Conservation (phyloP, 2,113 vertebrate species). For the Myotis brandtii region DNA sequence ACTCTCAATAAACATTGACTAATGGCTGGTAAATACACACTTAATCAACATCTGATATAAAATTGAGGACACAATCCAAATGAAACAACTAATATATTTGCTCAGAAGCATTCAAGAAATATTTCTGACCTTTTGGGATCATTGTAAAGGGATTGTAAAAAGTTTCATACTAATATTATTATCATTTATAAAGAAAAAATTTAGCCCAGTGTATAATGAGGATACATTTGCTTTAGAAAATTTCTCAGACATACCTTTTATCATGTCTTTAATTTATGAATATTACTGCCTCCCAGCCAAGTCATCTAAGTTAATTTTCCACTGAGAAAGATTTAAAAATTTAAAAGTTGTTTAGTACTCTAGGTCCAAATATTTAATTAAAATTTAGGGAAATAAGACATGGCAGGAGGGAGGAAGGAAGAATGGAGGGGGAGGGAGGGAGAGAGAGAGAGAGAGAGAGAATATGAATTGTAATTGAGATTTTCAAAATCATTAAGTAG, state of each 20-base stretch:
- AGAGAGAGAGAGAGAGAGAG: not conserved
- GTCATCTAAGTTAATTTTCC: slow-evolving; percentile 25
- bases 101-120: not conserved
- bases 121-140: slow-evolving; percentile 10
- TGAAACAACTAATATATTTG: not conserved
- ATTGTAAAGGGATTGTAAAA: not conserved
- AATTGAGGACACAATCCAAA: not conserved
- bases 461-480: not conserved
- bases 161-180: not conserved
- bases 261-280: not conserved
- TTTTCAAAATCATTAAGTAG: not conserved
- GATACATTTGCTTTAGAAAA: not conserved
- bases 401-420: not conserved
- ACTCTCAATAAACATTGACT: not conserved
- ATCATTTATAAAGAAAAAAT: slow-evolving; percentile 39
- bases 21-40: slow-evolving; percentile 16
- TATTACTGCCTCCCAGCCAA: not conserved
- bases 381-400: not conserved
- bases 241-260: not conserved
- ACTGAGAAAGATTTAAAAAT: slow-evolving; percentile 10
- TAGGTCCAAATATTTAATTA: slow-evolving; percentile 9
- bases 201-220: not conserved
- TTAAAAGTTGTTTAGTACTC: not conserved
- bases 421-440: no score
- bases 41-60: slow-evolving; percentile 19